A percentile compares a stretch with the other conserved stretches of the same genome.
phyloP scores from a whole-genome alignment of 2,113 vertebrate species.

The Psittacara wagleri region DNA sequence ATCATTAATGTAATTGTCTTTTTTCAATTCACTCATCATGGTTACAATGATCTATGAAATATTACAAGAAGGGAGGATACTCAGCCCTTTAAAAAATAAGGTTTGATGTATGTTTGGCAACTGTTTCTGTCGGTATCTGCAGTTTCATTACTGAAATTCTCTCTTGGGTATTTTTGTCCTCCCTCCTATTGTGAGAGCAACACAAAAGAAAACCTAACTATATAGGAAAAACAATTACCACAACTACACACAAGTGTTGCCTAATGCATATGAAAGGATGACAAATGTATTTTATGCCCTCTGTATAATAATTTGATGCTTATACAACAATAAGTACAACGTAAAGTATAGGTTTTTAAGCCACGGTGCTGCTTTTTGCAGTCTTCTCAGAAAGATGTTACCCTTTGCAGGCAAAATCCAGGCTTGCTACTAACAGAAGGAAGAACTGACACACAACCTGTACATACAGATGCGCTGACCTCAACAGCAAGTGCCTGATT shows the following conservation, averaged over 20 bases:
- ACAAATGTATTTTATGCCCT: not conserved
- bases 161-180: slow-evolving; percentile 33
- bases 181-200: slow-evolving; percentile 1
- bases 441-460: not conserved
- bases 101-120: slow-evolving; percentile 29
- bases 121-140: not conserved
- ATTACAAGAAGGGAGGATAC: not conserved
- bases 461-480: not conserved
- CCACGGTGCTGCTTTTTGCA: not conserved
- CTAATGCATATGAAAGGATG: slow-evolving; percentile 19
- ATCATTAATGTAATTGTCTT: not conserved
- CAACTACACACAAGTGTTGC: not conserved
- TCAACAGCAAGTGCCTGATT: slow-evolving; percentile 16
- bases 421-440: not conserved
- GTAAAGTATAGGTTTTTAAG: not conserved
- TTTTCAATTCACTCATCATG: not conserved
- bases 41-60: not conserved
- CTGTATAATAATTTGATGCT: not conserved
- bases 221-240: slow-evolving; percentile 18
- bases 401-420: not conserved
- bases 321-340: not conserved
- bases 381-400: not conserved
- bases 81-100: not conserved
- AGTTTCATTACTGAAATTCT: slow-evolving; percentile 1
- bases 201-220: slow-evolving; percentile 47